phyloP scores from a whole-genome alignment of 2,113 vertebrate genomes.

The Corythornis cristatus region DNA sequence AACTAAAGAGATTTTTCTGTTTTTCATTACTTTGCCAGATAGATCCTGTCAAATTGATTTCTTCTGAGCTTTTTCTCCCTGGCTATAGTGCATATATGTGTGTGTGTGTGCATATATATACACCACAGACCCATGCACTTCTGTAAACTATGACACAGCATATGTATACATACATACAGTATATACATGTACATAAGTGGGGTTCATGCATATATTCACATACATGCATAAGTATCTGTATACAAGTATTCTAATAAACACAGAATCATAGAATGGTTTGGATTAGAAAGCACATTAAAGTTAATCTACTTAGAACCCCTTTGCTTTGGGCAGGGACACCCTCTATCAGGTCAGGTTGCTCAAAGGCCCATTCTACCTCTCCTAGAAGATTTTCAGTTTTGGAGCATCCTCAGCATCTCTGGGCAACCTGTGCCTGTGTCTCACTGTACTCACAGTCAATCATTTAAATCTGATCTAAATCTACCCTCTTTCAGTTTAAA shows the following conservation, averaged over 20 bases:
- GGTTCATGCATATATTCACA: neutral
- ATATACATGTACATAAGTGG: neutral
- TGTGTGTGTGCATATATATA: neutral
- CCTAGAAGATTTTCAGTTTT: neutral
- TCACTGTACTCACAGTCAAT: neutral
- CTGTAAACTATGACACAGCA: neutral
- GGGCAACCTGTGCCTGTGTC: neutral
- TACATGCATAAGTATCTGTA: neutral
- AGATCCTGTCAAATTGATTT: neutral
- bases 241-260: neutral
- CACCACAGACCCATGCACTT: neutral
- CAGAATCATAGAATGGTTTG: neutral
- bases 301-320: neutral
- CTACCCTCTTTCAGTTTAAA: neutral
- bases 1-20: neutral
- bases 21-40: neutral
- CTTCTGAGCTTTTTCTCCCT: neutral
- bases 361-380: neutral
- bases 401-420: neutral
- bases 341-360: too few species aligned
- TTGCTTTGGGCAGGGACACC: neutral
- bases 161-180: neutral
- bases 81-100: neutral
- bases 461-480: neutral
- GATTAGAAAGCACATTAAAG: neutral